These are phyloP conservation scores for Adineta ricciae DNA, from an alignment of 2,888 invertebrate species.

Conservation along the genomic window DNA sequence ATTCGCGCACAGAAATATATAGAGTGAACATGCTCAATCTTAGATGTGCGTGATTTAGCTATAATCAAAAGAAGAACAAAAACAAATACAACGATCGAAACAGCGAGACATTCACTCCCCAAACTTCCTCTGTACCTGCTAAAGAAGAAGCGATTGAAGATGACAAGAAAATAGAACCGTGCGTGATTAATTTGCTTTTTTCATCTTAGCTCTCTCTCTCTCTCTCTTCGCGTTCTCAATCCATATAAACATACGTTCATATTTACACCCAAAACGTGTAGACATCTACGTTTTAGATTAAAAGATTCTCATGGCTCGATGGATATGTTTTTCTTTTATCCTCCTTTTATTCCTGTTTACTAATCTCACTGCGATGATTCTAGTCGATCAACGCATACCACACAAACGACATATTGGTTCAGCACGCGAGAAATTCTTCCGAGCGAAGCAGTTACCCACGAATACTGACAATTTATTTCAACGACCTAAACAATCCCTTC, in stretches of 20 bases:
- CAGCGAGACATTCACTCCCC: not conserved
- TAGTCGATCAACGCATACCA: not conserved
- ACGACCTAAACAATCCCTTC: not conserved
- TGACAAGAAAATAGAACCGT: not conserved
- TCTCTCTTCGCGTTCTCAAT: too few relatives aligned
- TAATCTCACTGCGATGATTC: not conserved
- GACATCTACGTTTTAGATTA: not conserved
- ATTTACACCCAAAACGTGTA: not conserved
- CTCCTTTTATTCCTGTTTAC: not conserved
- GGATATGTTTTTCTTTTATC: not conserved
- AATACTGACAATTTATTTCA: not conserved
- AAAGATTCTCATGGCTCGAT: not conserved
- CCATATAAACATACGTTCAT: not conserved
- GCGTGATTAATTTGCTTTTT: not conserved
- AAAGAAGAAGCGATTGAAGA: not conserved
- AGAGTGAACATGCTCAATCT: not conserved
- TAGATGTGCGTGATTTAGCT: not conserved
- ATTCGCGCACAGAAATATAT: not conserved
- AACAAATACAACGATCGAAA: not conserved
- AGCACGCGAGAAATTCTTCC: not conserved
- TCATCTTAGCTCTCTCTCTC: not conserved
- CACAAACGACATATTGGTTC: not conserved
- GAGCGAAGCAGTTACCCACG: not conserved
- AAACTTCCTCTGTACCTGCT: not conserved
- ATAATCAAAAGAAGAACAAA: not conserved